Percentiles rank a stretch among this genome's conserved stretches.
Conservation (phyloP, 2,888 invertebrate species). For the Mimumesa dahlbomi region DNA sequence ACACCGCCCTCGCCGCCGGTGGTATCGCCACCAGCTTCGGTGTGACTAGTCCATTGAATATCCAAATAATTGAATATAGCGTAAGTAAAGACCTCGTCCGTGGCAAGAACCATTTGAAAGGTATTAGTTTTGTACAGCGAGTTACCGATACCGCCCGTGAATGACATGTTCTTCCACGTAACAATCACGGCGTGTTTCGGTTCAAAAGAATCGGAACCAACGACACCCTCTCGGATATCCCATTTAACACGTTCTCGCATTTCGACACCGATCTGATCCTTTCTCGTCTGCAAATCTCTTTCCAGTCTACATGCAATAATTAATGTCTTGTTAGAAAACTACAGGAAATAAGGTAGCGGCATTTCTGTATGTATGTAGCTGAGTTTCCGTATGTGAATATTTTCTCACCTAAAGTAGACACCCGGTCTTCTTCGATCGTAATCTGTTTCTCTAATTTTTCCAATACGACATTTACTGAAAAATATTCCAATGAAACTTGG, state of each 20-base stretch:
- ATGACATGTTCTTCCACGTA: conserved; percentile 98
- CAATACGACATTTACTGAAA: conserved; percentile 93
- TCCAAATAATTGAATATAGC: conserved; percentile 96
- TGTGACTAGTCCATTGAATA: conserved; percentile 94
- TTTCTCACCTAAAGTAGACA: conserved; percentile 89
- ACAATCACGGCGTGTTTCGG: conserved; percentile 95
- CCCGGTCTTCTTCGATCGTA: conserved; percentile 89
- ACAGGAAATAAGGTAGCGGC: neutral
- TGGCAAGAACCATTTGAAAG: conserved; percentile 96
- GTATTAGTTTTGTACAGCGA: conserved; percentile 94
- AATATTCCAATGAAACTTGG: conserved; percentile 97
- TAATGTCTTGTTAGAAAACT: too few relatives aligned
- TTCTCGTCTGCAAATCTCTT: conserved; percentile 86
- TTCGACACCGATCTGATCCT: conserved; percentile 92
- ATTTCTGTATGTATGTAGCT: too few relatives aligned
- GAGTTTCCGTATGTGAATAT: too few relatives aligned
- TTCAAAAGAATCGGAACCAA: conserved; percentile 93
- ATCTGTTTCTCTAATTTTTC: conserved; percentile 87
- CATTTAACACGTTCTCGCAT: conserved; percentile 92
- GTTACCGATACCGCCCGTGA: conserved; percentile 92
- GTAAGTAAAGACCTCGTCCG: conserved; percentile 96
- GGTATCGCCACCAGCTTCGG: conserved; percentile 95
- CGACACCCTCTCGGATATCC: conserved; percentile 94
- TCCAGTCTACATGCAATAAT: conserved; percentile 82
- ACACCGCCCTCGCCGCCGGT: conserved; percentile 92